phyloP scores from a whole-genome alignment of 2,888 invertebrate species.

The Drosophila neoperkinsi region DNA sequence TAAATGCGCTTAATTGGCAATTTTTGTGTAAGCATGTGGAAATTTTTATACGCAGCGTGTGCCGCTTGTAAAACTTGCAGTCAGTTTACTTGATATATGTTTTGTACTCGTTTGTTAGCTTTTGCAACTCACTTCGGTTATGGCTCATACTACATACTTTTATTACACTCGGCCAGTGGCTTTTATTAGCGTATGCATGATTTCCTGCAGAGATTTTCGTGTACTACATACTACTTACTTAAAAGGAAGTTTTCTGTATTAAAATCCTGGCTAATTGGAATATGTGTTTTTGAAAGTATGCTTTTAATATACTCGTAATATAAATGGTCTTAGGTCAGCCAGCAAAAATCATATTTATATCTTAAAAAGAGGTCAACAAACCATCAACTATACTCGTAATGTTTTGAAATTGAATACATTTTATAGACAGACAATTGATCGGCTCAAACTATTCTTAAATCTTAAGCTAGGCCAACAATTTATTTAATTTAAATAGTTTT shows the following conservation, averaged over 20 bases:
- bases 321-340: not conserved
- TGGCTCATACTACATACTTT: constrained; percentile 19
- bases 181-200: not conserved
- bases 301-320: not conserved
- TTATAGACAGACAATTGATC: not conserved
- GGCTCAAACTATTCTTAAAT: not conserved
- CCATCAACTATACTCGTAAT: not conserved
- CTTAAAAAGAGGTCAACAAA: not conserved
- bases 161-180: constrained; percentile 7
- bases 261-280: not conserved
- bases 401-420: not conserved
- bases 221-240: not conserved
- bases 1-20: constrained; percentile 80
- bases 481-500: not conserved
- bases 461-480: not conserved
- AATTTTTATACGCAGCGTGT: constrained; percentile 57
- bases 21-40: constrained; percentile 74
- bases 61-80: constrained; percentile 44
- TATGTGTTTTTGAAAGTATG: not conserved
- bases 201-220: not conserved
- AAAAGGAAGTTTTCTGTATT: rapidly evolving
- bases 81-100: constrained; percentile 38
- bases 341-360: not conserved
- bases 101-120: constrained; percentile 2
- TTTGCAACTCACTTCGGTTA: constrained; percentile 15